Evolutionary conservation across 2,113 vertebrate genomes (phyloP).

Genomic region (Nothoprocta pentlandii): DNA sequence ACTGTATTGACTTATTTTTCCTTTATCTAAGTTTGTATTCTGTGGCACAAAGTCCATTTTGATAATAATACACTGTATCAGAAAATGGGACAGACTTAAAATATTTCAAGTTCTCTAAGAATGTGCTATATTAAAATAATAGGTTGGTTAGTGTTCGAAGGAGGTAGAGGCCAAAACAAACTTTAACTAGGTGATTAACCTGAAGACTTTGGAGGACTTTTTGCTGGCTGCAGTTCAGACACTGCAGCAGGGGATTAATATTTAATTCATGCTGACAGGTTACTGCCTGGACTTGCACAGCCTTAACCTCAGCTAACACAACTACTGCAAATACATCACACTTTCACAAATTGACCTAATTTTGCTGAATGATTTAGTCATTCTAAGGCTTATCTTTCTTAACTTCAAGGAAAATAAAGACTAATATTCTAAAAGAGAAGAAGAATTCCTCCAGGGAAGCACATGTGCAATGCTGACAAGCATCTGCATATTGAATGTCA

Average conservation of each 20-base stretch:
- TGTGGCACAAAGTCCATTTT: not conserved
- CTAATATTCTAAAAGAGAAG: not conserved
- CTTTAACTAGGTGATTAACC: slow-evolving; percentile 67
- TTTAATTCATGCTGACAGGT: slow-evolving; percentile 51
- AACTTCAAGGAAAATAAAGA: not conserved
- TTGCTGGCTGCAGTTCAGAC: slow-evolving; percentile 46
- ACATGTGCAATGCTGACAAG: not conserved
- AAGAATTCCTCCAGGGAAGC: not conserved
- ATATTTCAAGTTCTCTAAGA: slow-evolving; percentile 41
- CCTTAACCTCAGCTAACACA: slow-evolving; percentile 8
- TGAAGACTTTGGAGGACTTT: slow-evolving; percentile 39
- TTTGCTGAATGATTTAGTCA: not conserved
- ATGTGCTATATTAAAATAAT: slow-evolving; percentile 39
- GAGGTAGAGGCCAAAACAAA: slow-evolving; percentile 60
- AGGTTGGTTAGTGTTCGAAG: slow-evolving; percentile 51
- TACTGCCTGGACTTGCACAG: slow-evolving; percentile 40
- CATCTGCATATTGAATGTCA: rapidly evolving
- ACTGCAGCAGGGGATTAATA: slow-evolving; percentile 57
- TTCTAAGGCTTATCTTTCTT: not conserved
- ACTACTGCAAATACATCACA: not conserved
- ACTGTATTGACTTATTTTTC: not conserved
- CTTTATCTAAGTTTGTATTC: not conserved
- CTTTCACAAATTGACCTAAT: not conserved
- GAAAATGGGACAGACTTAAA: slow-evolving; percentile 43
- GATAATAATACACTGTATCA: not conserved